These are phyloP conservation scores for Thunnus albacares DNA, from an alignment of 2,797 vertebrate genomes.

Conservation along the genomic window DNA sequence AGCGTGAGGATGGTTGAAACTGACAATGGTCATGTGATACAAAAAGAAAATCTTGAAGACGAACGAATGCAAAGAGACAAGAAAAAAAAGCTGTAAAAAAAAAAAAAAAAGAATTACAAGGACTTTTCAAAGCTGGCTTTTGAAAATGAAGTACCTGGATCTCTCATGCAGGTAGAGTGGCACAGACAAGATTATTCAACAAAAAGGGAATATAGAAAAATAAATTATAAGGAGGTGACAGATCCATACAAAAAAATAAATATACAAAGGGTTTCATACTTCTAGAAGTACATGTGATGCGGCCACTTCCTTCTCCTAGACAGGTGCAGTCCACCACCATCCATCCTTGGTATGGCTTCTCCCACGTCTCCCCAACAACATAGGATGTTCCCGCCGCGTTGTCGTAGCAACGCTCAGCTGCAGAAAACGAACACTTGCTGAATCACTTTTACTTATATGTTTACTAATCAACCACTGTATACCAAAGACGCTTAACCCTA, in stretches of 20 bases:
- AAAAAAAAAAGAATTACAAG: too few species aligned
- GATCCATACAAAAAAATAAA: not conserved
- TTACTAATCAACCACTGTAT: not conserved
- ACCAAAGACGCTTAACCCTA: not conserved
- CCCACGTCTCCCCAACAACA: constrained; percentile 95
- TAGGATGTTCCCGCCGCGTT: constrained; percentile 90
- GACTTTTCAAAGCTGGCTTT: too few species aligned
- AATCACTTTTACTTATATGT: not conserved
- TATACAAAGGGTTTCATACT: constrained; percentile 84
- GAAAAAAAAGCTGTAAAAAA: not conserved
- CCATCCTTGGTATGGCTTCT: constrained; percentile 97
- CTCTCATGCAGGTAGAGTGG: not conserved
- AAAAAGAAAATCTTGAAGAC: not conserved
- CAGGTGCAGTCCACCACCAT: constrained; percentile 99
- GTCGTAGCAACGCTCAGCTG: constrained; percentile 97
- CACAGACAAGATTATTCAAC: not conserved
- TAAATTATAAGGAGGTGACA: not conserved
- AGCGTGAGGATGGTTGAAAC: not conserved
- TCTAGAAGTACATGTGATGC: constrained; percentile 96
- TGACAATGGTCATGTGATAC: not conserved
- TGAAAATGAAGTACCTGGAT: too few species aligned
- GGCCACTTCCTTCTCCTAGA: constrained; percentile 94
- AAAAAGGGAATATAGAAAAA: not conserved
- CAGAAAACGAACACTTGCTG: constrained; percentile 15
- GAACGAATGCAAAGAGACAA: not conserved